Conservation (phyloP, 2,888 invertebrate species). For the Troilus luridus region DNA sequence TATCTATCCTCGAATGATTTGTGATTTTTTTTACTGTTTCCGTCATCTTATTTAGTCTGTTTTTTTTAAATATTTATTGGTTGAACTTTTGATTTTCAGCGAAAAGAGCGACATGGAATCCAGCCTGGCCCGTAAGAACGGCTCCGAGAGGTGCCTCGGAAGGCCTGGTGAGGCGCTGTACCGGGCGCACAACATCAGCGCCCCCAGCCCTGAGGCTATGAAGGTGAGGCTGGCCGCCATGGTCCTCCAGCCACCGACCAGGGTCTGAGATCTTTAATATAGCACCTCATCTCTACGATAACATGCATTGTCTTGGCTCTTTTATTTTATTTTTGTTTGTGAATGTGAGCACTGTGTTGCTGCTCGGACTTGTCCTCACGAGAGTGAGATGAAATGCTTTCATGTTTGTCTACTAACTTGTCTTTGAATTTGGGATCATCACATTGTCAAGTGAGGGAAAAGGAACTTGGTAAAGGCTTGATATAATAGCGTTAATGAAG, state of each 20-base stretch:
- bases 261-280: constrained; percentile 74
- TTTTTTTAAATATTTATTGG: background rate
- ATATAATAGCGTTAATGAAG: background rate
- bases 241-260: constrained; percentile 90
- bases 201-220: constrained; percentile 82
- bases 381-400: background rate
- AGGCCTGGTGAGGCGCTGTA: constrained; percentile 66
- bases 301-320: constrained; percentile 1
- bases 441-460: constrained; percentile 41
- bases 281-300: constrained; percentile 1
- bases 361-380: background rate
- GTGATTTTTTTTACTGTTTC: no score
- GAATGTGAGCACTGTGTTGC: constrained; percentile 51
- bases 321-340: constrained; percentile 7
- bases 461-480: background rate
- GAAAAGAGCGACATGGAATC: constrained; percentile 70
- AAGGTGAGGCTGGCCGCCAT: constrained; percentile 92
- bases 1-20: no score
- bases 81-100: constrained; percentile 65
- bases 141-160: constrained; percentile 69
- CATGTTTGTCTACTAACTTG: constrained; percentile 49
- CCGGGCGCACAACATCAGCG: constrained; percentile 68
- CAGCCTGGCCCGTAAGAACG: constrained; percentile 65
- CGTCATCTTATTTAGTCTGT: no score
- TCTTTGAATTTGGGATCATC: background rate